phyloP scores from a whole-genome alignment of 2,113 vertebrate genomes.

The Litocranius walleri region DNA sequence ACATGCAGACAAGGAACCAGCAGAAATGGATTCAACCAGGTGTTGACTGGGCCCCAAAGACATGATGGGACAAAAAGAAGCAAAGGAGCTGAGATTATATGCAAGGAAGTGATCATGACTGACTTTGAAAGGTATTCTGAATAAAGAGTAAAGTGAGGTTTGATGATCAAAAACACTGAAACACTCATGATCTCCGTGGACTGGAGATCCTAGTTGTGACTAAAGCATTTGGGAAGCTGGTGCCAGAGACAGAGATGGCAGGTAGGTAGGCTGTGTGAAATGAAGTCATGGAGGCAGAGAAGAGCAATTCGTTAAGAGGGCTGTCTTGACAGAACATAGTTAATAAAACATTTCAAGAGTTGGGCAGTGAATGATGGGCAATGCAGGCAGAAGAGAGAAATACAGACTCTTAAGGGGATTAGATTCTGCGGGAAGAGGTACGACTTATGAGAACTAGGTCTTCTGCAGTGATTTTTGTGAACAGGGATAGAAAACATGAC shows the following conservation, averaged over 20 bases:
- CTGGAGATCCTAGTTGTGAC: not conserved
- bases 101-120: not conserved
- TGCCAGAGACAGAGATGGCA: not conserved
- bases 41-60: not conserved
- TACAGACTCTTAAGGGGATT: not conserved
- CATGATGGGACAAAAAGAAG: not conserved
- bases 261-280: not conserved
- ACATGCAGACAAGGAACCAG: not conserved
- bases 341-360: not conserved
- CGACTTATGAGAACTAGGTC: not conserved
- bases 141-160: not conserved
- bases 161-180: not conserved
- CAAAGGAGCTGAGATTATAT: not conserved
- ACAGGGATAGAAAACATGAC: not conserved
- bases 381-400: not conserved
- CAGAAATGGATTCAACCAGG: not conserved
- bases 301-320: not conserved
- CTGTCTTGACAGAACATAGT: not conserved
- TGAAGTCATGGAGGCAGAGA: not conserved
- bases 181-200: not conserved
- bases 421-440: not conserved
- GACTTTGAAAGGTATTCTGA: not conserved
- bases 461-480: not conserved
- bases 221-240: not conserved
- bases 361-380: not conserved